Evolutionary conservation across 2,888 invertebrate genomes (phyloP), one percentile per base, ranked within the genome.

Genomic region (Plutella xylostella): DNA sequence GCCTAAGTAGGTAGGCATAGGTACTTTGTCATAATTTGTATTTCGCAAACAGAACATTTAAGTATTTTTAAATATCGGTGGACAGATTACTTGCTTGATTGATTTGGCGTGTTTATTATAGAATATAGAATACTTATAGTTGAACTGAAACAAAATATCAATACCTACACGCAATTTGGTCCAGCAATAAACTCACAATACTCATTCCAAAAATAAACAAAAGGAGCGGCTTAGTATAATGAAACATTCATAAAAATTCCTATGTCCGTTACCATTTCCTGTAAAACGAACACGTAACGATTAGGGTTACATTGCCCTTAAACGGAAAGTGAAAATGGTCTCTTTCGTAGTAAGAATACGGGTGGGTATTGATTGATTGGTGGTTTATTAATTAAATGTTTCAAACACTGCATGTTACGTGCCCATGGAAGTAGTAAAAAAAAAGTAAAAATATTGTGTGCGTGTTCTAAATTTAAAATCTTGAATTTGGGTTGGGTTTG

Each of bases 161-260:
- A n/a, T n/a, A n/a, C n/a, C n/a, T n/a, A n/a, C n/a, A n/a, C n/a
- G n/a, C n/a, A n/a, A n/a, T n/a, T n/a, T n/a, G n/a, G n/a, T n/a
- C n/a, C n/a, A n/a, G n/a, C n/a, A n/a, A n/a, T n/a, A n/a, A n/a
- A n/a, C n/a, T n/a, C n/a, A n/a, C n/a, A n/a, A n/a, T n/a, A 48
- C 47, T 46, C 49, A 49, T 48, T 63, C 62, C 62, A 63, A 61
- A 74, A 72, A 76, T 70, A 75, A 74, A 71, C 68, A 68, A 62
- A 60, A 54, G 55, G 28, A 28, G n/a, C 28, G 25, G 9, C 53
- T 55, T 69, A 25, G 20, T 14, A 71, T 74, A 73, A 73, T 69
- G 70, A 67, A 68, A 72, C 63, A 58, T 61, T 63, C 69, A 75
- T 77, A 77, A 77, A 77, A 77, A 74, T 64, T 65, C 66, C 64